Percentiles rank a stretch among this genome's conserved stretches.
These are phyloP conservation scores for Sebastes trivittatus DNA, from an alignment of 2,797 vertebrate genomes.

Conservation along the genomic window DNA sequence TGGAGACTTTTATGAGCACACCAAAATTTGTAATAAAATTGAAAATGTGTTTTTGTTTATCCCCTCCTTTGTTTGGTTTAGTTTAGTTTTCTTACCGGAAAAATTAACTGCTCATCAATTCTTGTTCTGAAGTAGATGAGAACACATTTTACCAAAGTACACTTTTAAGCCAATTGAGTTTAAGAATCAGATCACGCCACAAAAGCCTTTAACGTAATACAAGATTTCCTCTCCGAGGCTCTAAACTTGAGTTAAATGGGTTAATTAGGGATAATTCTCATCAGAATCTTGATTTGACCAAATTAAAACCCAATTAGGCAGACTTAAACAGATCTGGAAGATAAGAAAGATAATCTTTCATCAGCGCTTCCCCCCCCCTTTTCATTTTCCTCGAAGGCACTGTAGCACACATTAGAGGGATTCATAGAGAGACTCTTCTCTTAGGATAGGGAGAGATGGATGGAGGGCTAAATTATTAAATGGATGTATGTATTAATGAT, in stretches of 20 bases:
- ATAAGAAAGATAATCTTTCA: conserved; percentile 53
- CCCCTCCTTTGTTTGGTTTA: neutral
- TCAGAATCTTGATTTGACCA: conserved; percentile 57
- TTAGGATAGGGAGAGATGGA: neutral
- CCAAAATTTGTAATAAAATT: neutral
- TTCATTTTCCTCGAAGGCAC: conserved; percentile 7
- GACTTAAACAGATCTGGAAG: conserved; percentile 51
- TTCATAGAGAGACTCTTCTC: neutral
- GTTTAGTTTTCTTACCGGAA: neutral
- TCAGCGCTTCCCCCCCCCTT: neutral
- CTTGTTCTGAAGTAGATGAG: neutral
- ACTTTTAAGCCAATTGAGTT: neutral
- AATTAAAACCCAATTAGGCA: conserved; percentile 63
- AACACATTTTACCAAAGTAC: neutral
- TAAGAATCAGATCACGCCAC: neutral
- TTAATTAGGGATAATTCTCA: conserved; percentile 56
- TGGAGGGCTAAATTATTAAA: neutral
- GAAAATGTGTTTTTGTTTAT: neutral
- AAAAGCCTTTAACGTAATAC: neutral
- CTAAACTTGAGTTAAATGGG: conserved; percentile 31
- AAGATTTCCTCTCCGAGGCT: conserved; percentile 11
- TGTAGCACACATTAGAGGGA: neutral
- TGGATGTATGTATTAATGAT: neutral
- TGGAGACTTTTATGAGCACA: neutral
- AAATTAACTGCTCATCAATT: neutral